phyloP scores from a whole-genome alignment of 35 echinoderm and acorn worm species.

The Stichopus chloronotus region DNA sequence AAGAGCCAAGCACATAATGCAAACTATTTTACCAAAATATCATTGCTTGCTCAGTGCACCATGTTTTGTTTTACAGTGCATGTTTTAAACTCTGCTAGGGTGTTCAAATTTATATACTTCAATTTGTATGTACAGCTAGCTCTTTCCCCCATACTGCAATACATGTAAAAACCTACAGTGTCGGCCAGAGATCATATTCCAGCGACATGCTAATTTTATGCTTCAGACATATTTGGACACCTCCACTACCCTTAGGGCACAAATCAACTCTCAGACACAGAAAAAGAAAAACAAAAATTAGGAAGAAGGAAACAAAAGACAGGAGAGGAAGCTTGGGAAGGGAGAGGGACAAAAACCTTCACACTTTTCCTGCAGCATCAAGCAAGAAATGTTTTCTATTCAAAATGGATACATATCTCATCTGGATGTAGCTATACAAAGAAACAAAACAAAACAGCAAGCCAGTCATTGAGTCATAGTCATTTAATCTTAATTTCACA shows the following conservation, averaged over 20 bases:
- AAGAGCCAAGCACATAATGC: too few relatives aligned
- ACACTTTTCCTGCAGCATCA: background rate
- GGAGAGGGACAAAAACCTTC: conserved; percentile 22
- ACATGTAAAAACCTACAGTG: background rate
- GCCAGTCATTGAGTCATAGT: background rate
- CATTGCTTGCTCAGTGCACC: too few relatives aligned
- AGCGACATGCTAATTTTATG: conserved; percentile 50
- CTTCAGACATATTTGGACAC: conserved; percentile 44
- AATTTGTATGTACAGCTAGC: too few relatives aligned
- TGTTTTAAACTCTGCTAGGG: too few relatives aligned
- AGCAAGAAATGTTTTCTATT: background rate
- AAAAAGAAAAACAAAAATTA: background rate
- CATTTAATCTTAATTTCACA: background rate
- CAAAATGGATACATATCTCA: background rate
- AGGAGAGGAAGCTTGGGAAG: background rate
- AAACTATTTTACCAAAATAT: too few relatives aligned
- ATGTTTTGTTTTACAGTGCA: too few relatives aligned
- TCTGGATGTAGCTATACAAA: background rate
- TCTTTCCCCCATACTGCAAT: too few relatives aligned
- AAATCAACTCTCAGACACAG: conserved; percentile 38
- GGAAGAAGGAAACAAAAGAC: background rate
- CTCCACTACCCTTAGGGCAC: conserved; percentile 30
- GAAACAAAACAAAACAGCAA: background rate
- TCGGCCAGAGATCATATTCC: background rate
- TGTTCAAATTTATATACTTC: too few relatives aligned